Evolutionary conservation across 2,113 vertebrate genomes (phyloP), one percentile per base, ranked within the genome.

Genomic region (Deroptyus accipitrinus): DNA sequence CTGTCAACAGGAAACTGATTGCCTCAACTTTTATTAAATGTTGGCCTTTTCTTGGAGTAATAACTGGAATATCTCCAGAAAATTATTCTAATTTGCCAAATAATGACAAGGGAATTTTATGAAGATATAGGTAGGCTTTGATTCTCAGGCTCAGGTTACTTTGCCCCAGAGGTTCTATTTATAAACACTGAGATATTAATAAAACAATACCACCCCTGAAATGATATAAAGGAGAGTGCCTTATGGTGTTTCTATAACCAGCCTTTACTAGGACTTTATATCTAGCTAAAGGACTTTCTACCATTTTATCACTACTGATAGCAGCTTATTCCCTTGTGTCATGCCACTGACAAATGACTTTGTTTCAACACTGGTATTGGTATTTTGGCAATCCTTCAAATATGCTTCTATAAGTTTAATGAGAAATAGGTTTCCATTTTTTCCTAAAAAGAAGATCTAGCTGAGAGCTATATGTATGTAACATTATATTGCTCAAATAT

Each of bases 361-460:
- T 91, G 12, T 80, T 82, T 94, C 92, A 39, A 2, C 0, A 4
- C 20, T 51, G 37, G 2, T 69, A 30, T 54, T 94, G 92, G 28
- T 54, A 33, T 66, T 91, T 77, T 94, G 91, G n/a, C 86, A 96
- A 23, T 39, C 25, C 30, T 89, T 96, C 88, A 85, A 77, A 69
- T 20, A 74, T 66, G 39, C 44, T 70, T 73, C 82, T 52, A 31
- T 95, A 88, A 88, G 13, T 66, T 52, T 86, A 83, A 83, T 63
- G 80, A 92, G 35, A 82, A 79, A 80, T 85, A 10, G 1, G 3
- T 82, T 86, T 75, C 28, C 30, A 17, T 74, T 27, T 55, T 74
- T 46, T 33, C 19, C 17, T 57, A 49, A 41, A 62, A 54, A 87
- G 55, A 35, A 72, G 33, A 55, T 13, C 33, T 59, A 64, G 30